phyloP scores from a whole-genome alignment of 2,888 invertebrate species.

The Tricholauxania praeusta region DNA sequence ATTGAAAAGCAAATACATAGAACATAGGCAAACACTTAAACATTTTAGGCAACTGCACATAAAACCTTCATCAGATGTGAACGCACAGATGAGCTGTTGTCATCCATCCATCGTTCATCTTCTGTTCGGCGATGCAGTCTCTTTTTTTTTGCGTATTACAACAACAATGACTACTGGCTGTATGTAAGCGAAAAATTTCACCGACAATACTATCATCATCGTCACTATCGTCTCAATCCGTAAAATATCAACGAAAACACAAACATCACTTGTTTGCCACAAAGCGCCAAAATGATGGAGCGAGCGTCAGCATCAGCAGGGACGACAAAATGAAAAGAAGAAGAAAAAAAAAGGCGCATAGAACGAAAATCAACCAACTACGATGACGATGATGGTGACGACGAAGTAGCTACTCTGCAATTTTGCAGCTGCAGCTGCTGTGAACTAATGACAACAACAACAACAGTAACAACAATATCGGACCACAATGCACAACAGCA shows the following conservation, averaged over 20 bases:
- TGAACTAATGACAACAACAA: constrained; percentile 32
- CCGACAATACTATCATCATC: constrained; percentile 2
- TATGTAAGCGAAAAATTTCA: not conserved
- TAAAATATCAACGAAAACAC: constrained; percentile 26
- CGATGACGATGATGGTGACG: constrained; percentile 2
- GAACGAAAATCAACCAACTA: constrained; percentile 9
- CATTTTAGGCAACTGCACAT: too few relatives aligned
- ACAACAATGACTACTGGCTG: not conserved
- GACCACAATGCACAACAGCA: constrained; percentile 28
- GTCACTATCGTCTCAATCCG: not conserved
- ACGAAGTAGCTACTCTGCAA: constrained; percentile 7
- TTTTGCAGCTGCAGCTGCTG: constrained; percentile 32
- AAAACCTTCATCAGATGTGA: constrained; percentile 13
- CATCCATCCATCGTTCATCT: not conserved
- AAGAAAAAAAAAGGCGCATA: too few relatives aligned
- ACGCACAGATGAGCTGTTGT: not conserved
- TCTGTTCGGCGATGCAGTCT: not conserved
- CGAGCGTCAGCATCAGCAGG: constrained; percentile 5
- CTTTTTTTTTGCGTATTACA: not conserved
- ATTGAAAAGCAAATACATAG: too few relatives aligned
- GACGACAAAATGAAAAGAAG: not conserved
- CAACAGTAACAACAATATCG: constrained; percentile 8
- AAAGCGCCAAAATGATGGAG: constrained; percentile 30
- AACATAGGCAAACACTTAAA: too few relatives aligned
- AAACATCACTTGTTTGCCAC: constrained; percentile 33